A percentile compares a stretch with the other conserved stretches of the same genome.
Conservation (phyloP, 2,888 invertebrate genomes). For the Steinernema scapterisci region DNA sequence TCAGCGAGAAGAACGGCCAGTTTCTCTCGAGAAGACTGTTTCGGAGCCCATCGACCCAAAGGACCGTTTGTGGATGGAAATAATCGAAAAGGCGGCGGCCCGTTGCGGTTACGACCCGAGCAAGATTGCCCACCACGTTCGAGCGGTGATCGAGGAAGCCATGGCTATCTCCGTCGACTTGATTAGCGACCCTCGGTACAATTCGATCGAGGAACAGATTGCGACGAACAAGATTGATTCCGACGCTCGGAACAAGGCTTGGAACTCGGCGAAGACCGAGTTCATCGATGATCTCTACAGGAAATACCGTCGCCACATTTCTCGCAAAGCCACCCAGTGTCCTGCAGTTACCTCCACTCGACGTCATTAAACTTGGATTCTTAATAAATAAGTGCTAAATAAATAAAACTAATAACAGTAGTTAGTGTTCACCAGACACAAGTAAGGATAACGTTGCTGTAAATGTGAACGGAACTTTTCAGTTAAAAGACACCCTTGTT, state of each 20-base stretch:
- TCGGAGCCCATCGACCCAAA: constrained; percentile 45
- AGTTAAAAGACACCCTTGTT: too few relatives aligned
- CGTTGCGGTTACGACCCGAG: constrained; percentile 57
- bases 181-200: constrained; percentile 63
- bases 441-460: too few relatives aligned
- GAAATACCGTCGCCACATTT: constrained; percentile 40
- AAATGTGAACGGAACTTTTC: too few relatives aligned
- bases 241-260: constrained; percentile 47
- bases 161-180: constrained; percentile 64
- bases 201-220: constrained; percentile 62
- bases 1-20: constrained; percentile 17
- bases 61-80: constrained; percentile 56
- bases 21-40: not conserved
- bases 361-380: not conserved
- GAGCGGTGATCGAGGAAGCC: constrained; percentile 65
- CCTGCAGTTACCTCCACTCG: constrained; percentile 35
- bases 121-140: constrained; percentile 51
- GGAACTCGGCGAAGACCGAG: constrained; percentile 38
- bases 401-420: not conserved
- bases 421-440: too few relatives aligned
- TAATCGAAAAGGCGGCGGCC: constrained; percentile 54
- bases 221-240: constrained; percentile 35
- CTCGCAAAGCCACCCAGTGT: constrained; percentile 39
- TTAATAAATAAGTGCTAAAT: not conserved
- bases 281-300: constrained; percentile 43